Base-by-base conservation (phyloP, 2,797 vertebrate genomes). In the Hoplostethus mediterraneus region DNA sequence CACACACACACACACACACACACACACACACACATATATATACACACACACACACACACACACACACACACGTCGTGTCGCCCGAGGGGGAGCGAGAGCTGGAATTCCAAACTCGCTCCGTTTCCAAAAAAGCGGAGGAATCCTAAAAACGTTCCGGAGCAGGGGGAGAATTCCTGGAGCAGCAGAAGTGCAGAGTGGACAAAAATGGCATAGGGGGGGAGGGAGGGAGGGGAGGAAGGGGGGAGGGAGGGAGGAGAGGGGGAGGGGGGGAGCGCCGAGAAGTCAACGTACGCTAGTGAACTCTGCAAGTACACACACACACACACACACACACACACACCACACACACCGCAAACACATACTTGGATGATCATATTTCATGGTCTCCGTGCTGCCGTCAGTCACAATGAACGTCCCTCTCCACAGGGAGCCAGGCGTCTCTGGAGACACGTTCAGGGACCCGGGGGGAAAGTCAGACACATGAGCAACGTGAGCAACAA, bases 61-160 rank as follows among this genome's bases (percentile, higher is more conserved):
- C 21, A 14, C 58, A 30, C 21, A 21, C 21, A 21, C 21, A 21
- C 21, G 21, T 10, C 1, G 11, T 48, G 63, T 53, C 42, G 78
- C 81, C 67, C 60, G 60, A 77, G 80, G 80, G 67, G 73, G 61
- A 80, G 62, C 6, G 0, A 76, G 65, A 60, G 75, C 73, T 87
- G 77, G 77, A 86, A 87, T 88, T 81, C 78, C 75, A 83, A 84
- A 77, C 83, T 74, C 49, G 30, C n/a, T 67, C n/a, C 5, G 55
- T 63, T 73, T 84, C 81, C 84, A 83, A 85, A 89, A 84, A 84
- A 71, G 61, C 54, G 10, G 56, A 82, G 55, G 89, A 93, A 92
- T 90, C 87, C 77, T 67, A 87, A 87, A 86, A 89, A 89, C 76
- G 83, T 90, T 87, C 85, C 71, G 67, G 57, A 45, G 66, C 58